A percentile compares a stretch with the other conserved stretches of the same genome.
phyloP scores from a whole-genome alignment of 2,888 invertebrate genomes.

The Cylloceria caligata region DNA sequence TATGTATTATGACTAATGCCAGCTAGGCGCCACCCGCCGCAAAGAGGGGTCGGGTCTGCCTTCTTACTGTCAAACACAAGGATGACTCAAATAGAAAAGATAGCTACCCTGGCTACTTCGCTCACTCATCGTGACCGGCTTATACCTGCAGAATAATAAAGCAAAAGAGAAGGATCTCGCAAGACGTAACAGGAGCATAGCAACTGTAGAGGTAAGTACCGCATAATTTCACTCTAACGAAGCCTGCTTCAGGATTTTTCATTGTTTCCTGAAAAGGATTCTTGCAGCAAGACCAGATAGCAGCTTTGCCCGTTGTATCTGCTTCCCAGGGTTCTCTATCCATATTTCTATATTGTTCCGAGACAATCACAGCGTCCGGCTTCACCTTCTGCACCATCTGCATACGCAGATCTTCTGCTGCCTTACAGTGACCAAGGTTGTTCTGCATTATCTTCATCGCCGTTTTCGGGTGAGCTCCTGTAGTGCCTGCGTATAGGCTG shows the following conservation, averaged over 20 bases:
- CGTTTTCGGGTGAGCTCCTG: conserved; percentile 33
- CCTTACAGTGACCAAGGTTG: conserved; percentile 67
- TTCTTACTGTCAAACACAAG: no score
- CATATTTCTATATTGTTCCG: conserved; percentile 67
- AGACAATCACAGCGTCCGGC: conserved; percentile 63
- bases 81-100: no score
- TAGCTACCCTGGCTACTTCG: no score
- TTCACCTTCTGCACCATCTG: conserved; percentile 61
- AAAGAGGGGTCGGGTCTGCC: no score
- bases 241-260: conserved; percentile 3
- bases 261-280: conserved; percentile 47
- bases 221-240: conserved; percentile 51
- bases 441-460: conserved; percentile 67
- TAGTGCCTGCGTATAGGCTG: conserved; percentile 41
- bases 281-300: conserved; percentile 44
- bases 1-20: no score
- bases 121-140: no score
- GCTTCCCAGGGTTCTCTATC: conserved; percentile 49
- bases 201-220: conserved; percentile 63
- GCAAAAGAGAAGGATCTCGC: no score
- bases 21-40: no score
- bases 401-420: conserved; percentile 68
- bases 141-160: no score
- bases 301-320: conserved; percentile 53
- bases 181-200: no score